These are phyloP conservation scores for Simalia tracyae DNA, from an alignment of 2,797 vertebrate species.

Conservation along the genomic window DNA sequence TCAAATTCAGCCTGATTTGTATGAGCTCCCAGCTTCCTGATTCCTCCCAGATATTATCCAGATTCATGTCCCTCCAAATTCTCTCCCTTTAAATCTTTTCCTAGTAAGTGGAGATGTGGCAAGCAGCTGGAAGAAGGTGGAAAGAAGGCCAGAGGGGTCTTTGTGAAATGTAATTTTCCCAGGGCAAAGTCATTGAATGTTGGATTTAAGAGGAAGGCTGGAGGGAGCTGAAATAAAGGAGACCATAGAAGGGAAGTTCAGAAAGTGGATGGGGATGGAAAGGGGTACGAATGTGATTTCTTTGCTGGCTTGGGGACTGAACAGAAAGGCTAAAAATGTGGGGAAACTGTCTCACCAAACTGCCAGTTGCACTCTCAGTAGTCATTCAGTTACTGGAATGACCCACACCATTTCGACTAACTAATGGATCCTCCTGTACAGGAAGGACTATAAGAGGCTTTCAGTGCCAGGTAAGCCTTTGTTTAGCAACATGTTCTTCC, in stretches of 20 bases:
- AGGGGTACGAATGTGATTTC: not conserved
- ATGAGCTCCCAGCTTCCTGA: not conserved
- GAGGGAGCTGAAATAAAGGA: not conserved
- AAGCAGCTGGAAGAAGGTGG: not conserved
- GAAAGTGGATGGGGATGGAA: not conserved
- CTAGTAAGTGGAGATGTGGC: not conserved
- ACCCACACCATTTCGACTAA: not conserved
- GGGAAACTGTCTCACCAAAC: not conserved
- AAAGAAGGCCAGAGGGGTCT: not conserved
- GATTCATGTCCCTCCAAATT: not conserved
- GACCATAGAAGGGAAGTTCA: not conserved
- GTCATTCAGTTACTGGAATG: not conserved
- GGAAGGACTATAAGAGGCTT: not conserved
- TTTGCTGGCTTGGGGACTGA: not conserved
- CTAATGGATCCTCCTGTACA: not conserved
- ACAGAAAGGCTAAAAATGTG: not conserved
- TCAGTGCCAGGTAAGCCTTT: not conserved
- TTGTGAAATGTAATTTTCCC: not conserved
- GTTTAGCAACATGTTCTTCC: not conserved
- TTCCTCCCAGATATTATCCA: not conserved
- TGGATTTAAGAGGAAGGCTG: not conserved
- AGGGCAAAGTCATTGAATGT: not conserved
- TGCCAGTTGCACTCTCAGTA: not conserved
- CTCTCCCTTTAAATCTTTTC: not conserved
- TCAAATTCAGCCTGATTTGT: not conserved